phyloP scores from a whole-genome alignment of 2,113 vertebrate genomes.

The Halcyon malimbica region DNA sequence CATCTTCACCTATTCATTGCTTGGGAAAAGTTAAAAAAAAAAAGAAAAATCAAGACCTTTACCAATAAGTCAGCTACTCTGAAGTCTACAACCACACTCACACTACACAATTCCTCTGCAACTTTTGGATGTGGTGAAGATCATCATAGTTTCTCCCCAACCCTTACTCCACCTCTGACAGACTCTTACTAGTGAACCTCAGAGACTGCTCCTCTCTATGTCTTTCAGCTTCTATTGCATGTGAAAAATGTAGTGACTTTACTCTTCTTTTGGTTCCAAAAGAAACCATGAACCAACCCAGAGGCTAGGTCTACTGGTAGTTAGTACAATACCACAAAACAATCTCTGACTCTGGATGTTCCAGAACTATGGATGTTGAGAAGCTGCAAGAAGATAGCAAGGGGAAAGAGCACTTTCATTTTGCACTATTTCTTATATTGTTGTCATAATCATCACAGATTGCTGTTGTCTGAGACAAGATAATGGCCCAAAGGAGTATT shows the following conservation, averaged over 20 bases:
- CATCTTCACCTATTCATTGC: not conserved
- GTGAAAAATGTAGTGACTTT: not conserved
- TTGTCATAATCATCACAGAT: not conserved
- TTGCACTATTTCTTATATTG: not conserved
- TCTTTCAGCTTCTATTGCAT: not conserved
- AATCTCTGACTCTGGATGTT: not conserved
- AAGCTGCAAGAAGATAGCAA: not conserved
- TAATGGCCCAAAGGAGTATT: not conserved
- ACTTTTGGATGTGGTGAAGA: not conserved
- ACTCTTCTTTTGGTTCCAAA: not conserved
- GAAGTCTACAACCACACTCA: not conserved
- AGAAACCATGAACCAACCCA: not conserved
- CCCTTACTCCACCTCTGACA: not conserved
- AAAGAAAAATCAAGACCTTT: not conserved
- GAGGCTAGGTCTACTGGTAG: not conserved
- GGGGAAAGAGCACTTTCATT: not conserved
- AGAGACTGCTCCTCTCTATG: not conserved
- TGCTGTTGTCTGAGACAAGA: not conserved
- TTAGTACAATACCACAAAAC: fast-evolving
- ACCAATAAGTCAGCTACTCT: not conserved
- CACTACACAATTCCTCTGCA: not conserved
- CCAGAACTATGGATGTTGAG: not conserved
- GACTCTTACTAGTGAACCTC: not conserved
- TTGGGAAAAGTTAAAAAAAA: not conserved
- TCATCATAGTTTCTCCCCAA: not conserved